Evolutionary conservation across 2,888 invertebrate genomes (phyloP).

Genomic region (Dascillus cervinus): DNA sequence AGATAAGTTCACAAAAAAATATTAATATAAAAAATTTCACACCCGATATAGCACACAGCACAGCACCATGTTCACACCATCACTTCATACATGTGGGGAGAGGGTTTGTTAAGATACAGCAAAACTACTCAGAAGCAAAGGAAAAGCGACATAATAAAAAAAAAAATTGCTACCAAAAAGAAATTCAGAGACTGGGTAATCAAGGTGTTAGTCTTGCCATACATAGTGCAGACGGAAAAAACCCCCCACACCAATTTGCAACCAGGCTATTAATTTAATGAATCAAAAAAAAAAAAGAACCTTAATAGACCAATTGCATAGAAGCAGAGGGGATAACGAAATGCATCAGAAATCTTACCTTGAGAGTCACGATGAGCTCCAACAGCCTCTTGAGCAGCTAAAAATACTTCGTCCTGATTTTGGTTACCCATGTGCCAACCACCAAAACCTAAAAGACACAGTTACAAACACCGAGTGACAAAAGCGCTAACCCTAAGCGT

Average conservation of each 20-base stretch:
- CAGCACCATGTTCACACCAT: constrained; percentile 12
- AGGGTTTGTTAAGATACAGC: constrained; percentile 15
- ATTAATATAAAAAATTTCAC: not conserved
- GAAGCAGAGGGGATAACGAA: constrained; percentile 12
- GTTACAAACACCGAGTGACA: constrained; percentile 5
- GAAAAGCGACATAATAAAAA: constrained; percentile 27
- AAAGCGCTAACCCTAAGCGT: constrained; percentile 8
- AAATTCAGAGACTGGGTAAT: constrained; percentile 42
- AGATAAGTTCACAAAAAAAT: no score
- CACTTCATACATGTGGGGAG: constrained; percentile 21
- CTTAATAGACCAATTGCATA: constrained; percentile 18
- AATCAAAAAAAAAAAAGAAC: not conserved
- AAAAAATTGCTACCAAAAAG: constrained; percentile 29
- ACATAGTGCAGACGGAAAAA: constrained; percentile 28
- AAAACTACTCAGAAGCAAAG: constrained; percentile 19
- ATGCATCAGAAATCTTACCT: constrained; percentile 62
- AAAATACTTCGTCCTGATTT: constrained; percentile 78
- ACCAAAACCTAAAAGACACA: constrained; percentile 61
- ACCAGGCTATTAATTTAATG: constrained; percentile 1
- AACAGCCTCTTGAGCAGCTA: constrained; percentile 72
- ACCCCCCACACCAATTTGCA: constrained; percentile 16
- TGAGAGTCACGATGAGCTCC: constrained; percentile 80
- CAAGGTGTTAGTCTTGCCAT: constrained; percentile 40
- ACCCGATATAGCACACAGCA: constrained; percentile 7
- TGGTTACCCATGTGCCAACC: constrained; percentile 76